Percentiles rank a stretch among this genome's conserved stretches.
Evolutionary conservation across 2,797 vertebrate species (phyloP).

Genomic region (Anolis apletophallus): DNA sequence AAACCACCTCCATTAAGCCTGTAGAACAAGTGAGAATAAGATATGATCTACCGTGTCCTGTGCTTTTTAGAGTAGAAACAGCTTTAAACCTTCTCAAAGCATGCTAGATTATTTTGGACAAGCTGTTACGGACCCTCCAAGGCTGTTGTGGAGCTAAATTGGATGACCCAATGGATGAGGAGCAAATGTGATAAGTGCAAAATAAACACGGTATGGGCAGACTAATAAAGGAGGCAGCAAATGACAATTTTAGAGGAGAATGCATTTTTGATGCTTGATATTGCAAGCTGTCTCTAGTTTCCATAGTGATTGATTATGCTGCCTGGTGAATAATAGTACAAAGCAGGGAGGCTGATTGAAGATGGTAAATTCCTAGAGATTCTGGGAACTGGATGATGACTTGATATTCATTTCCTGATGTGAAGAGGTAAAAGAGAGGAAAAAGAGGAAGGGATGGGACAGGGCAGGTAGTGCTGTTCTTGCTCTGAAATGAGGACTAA

Average conservation of each 20-base stretch:
- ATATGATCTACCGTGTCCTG: not conserved
- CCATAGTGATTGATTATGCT: conserved; percentile 24
- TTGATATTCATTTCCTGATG: not conserved
- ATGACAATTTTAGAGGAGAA: not conserved
- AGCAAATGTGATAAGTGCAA: not conserved
- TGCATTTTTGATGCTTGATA: not conserved
- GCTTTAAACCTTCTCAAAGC: not conserved
- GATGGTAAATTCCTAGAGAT: not conserved
- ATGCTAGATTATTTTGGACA: not conserved
- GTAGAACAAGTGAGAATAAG: not conserved
- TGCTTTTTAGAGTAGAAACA: not conserved
- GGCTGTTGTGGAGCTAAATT: not conserved
- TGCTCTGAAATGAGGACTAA: not conserved
- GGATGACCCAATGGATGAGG: not conserved
- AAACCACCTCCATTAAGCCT: not conserved
- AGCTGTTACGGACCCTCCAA: not conserved
- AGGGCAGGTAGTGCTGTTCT: not conserved
- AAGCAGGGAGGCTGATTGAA: not conserved
- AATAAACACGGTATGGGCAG: not conserved
- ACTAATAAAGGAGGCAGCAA: not conserved
- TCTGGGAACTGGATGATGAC: not conserved
- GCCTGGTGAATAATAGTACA: not conserved
- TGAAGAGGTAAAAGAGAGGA: not conserved
- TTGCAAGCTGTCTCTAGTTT: conserved; percentile 15
- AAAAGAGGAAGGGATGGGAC: not conserved